Evolutionary conservation across 2,797 vertebrate species (phyloP).

Genomic region (Erethizon dorsatum): DNA sequence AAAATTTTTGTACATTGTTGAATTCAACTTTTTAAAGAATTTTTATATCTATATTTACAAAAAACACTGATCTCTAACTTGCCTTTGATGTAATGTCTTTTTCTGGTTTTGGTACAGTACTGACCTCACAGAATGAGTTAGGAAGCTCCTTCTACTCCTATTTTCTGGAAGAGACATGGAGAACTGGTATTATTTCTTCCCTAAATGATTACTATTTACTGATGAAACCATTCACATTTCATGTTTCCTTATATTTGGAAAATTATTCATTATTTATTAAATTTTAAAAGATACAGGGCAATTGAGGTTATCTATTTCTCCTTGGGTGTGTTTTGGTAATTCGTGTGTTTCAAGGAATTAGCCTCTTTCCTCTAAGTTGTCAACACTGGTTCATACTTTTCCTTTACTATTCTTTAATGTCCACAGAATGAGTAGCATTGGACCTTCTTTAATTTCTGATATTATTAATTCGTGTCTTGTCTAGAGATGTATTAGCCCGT

Average conservation of each 20-base stretch:
- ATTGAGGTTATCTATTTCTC: constrained; percentile 24
- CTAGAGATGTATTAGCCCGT: constrained; percentile 14
- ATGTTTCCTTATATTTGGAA: constrained; percentile 48
- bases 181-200: neutral
- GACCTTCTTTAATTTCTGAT: constrained; percentile 10
- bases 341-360: constrained; percentile 7
- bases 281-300: neutral
- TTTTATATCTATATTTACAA: neutral
- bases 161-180: constrained; percentile 23
- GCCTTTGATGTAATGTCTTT: neutral
- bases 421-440: neutral
- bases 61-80: neutral
- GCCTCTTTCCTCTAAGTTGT: neutral
- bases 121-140: neutral
- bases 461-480: neutral
- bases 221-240: neutral
- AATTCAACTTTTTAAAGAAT: neutral
- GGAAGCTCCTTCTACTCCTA: neutral
- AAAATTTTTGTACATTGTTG: neutral
- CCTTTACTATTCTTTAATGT: neutral
- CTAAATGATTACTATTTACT: neutral
- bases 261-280: constrained; percentile 22
- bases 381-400: neutral
- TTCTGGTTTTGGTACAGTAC: neutral
- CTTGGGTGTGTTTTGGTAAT: neutral